Evolutionary conservation across 2,888 invertebrate species (phyloP), one percentile per base, ranked within the genome.

Genomic region (Hirtodrosophila duncani): DNA sequence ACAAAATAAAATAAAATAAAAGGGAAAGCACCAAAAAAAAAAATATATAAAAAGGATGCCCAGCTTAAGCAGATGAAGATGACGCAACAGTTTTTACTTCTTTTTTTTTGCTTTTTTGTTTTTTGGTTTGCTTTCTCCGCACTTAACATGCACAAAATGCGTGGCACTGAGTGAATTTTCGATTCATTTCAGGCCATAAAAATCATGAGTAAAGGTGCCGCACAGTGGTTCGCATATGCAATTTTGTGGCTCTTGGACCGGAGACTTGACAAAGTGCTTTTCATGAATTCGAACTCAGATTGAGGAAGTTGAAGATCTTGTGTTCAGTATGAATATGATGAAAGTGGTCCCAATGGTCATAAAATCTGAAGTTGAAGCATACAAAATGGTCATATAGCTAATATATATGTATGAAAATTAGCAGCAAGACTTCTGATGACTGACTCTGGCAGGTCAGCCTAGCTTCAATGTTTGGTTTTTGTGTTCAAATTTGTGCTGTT

Each of bases 111-210:
- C 36, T 14, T 20, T 17, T 24, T 14, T 38, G 27, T 48, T 30
- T 41, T 51, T 44, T 39, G 48, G 41, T 51, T 51, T 48, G 50
- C 21, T n/a, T 3, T 42, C 55, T 39, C 41, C 46, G 43, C 62
- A 70, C 67, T 75, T 79, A 75, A 63, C 67, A 75, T 75, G 71
- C 61, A 55, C 59, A 37, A 64, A 71, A 70, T 65, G 65, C 57
- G 45, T 39, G 57, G 39, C n/a, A 74, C 65, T 72, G 80, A 75
- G 77, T 80, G 75, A 75, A 77, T 80, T 67, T 68, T 61, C 67
- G 63, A 79, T 75, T 60, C 65, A 34, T 60, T 56, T 42, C 58
- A n/a, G 67, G 59, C 39, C 63, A 65, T 69, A 72, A 75, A 80
- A 77, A 55, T 53, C 58, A 58, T 57, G 36, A 41, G 30, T n/a